phyloP scores from a whole-genome alignment of 2,888 invertebrate genomes.

The Gnatocerus cornutus region DNA sequence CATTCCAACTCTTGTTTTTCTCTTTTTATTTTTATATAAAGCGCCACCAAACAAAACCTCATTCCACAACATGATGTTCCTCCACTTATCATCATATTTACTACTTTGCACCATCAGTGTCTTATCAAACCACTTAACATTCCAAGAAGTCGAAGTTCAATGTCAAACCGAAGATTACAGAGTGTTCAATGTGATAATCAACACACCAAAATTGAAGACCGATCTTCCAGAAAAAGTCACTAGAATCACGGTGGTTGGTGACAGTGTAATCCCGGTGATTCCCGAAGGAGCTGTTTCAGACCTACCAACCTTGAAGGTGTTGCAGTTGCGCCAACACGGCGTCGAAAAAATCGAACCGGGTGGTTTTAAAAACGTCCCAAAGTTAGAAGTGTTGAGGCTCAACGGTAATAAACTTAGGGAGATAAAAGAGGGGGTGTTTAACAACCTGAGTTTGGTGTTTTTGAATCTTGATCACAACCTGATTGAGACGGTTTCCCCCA shows the following conservation, averaged over 20 bases:
- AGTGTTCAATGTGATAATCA: neutral
- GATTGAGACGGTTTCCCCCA: conserved; percentile 55
- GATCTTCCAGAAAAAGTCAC: neutral
- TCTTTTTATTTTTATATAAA: conserved; percentile 8
- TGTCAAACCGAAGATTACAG: conserved; percentile 3
- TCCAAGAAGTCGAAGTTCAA: conserved; percentile 4
- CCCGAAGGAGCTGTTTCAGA: neutral
- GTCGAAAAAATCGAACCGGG: conserved; percentile 58
- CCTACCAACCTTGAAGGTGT: conserved; percentile 50
- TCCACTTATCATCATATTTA: neutral
- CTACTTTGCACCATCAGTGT: neutral
- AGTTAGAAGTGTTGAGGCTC: conserved; percentile 55
- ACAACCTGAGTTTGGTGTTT: conserved; percentile 53
- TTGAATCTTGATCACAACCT: conserved; percentile 60
- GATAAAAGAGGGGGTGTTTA: conserved; percentile 59
- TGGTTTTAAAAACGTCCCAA: conserved; percentile 53
- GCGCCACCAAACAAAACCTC: neutral
- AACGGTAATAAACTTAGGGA: conserved; percentile 57
- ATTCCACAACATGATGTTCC: neutral
- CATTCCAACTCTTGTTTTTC: conserved; percentile 3
- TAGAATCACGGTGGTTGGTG: neutral
- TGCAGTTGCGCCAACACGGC: conserved; percentile 56
- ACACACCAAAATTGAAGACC: neutral
- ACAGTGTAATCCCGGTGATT: neutral
- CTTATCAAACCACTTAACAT: neutral